Percentiles rank a stretch among this genome's conserved stretches.
phyloP scores from a whole-genome alignment of 2,888 invertebrate species.

The Lasioglossum pauxillum region DNA sequence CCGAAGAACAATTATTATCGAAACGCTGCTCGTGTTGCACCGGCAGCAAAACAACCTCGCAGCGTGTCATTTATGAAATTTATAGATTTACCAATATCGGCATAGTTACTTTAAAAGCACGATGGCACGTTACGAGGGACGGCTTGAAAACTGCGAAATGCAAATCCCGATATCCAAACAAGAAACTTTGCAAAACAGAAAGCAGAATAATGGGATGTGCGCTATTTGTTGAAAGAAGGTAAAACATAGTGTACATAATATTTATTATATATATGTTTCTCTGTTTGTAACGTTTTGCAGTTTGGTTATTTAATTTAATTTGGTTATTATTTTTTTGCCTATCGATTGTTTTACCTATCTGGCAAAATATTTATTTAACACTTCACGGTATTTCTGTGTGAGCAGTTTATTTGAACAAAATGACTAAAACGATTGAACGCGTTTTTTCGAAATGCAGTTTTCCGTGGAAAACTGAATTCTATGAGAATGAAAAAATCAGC shows the following conservation, averaged over 20 bases:
- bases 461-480: too few relatives aligned
- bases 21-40: not conserved
- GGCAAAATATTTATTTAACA: not conserved
- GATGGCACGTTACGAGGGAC: not conserved
- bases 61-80: slow-evolving; percentile 31
- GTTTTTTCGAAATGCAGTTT: not conserved
- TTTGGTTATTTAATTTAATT: not conserved
- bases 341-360: not conserved
- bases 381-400: not conserved
- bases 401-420: not conserved
- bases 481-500: too few relatives aligned
- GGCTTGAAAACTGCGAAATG: slow-evolving; percentile 8
- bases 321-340: not conserved
- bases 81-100: slow-evolving; percentile 27
- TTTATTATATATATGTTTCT: not conserved
- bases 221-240: not conserved
- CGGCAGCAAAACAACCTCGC: not conserved
- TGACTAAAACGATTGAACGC: not conserved
- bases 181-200: not conserved
- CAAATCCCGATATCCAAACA: not conserved
- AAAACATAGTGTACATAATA: not conserved
- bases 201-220: not conserved
- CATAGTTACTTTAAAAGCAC: slow-evolving; percentile 1
- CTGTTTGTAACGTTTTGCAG: not conserved
- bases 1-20: slow-evolving; percentile 6